Conservation (phyloP, 2,113 vertebrate genomes). For the Phaethornis superciliosus region DNA sequence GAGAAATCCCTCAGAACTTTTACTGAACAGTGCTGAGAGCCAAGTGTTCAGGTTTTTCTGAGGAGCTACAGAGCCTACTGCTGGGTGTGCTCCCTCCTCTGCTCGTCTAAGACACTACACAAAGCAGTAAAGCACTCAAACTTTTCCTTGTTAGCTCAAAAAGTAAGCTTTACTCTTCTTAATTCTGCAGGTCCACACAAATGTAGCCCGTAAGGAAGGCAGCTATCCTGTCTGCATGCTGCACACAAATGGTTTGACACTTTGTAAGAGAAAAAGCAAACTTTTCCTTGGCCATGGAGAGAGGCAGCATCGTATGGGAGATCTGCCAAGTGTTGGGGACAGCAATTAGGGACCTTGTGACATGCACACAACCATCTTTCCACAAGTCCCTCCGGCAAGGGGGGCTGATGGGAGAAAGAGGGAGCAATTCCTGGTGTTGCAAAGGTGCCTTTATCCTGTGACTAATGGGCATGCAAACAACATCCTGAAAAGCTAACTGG, state of each 20-base stretch:
- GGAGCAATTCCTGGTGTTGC: background rate
- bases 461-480: background rate
- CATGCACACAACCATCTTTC: background rate
- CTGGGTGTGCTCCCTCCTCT: background rate
- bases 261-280: background rate
- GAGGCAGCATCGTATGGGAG: fast-evolving
- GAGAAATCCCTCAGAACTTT: slow-evolving; percentile 23
- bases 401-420: background rate
- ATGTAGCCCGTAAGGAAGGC: background rate
- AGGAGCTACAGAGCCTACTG: background rate
- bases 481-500: background rate
- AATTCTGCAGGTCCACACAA: background rate
- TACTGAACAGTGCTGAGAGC: background rate
- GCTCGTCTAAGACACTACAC: background rate
- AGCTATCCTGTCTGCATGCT: background rate
- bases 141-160: background rate
- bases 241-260: background rate
- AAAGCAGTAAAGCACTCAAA: background rate
- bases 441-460: background rate
- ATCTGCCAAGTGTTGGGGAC: fast-evolving
- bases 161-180: background rate
- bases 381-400: background rate
- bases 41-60: background rate
- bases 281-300: background rate
- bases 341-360: background rate